Conservation (phyloP, 1,140 invertebrate species). For the Drosophila rufa region DNA sequence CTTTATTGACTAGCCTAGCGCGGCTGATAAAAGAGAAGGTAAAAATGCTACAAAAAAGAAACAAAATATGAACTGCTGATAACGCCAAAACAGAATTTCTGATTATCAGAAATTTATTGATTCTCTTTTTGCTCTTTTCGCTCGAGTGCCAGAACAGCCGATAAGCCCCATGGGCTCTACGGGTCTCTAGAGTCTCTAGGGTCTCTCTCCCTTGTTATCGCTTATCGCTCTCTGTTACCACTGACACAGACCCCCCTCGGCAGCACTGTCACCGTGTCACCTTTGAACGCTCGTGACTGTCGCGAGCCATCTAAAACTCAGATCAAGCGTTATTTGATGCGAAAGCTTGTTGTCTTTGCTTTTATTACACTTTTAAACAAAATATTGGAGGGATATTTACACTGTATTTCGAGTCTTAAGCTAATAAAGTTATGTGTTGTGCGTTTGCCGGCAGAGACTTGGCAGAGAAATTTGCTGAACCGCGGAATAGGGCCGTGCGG, state of each 20-base stretch:
- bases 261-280: constrained; percentile 24
- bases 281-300: constrained; percentile 57
- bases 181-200: not conserved
- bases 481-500: no score
- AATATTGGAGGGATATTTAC: not conserved
- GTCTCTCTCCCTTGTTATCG: constrained; percentile 1
- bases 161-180: constrained; percentile 48
- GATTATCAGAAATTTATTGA: constrained; percentile 67
- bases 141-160: constrained; percentile 55
- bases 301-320: constrained; percentile 18
- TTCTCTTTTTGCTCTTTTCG: constrained; percentile 25
- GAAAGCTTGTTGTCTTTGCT: not conserved
- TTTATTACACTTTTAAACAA: not conserved
- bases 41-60: constrained; percentile 7
- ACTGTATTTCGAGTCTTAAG: not conserved
- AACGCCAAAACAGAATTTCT: constrained; percentile 50
- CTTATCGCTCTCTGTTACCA: constrained; percentile 29
- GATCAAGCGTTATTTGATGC: constrained; percentile 6
- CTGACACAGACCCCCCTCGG: constrained; percentile 50
- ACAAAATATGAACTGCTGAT: constrained; percentile 43
- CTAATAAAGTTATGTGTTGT: no score
- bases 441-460: no score
- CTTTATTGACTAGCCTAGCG: constrained; percentile 53
- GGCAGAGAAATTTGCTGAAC: no score
- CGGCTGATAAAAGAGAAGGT: constrained; percentile 51